Conservation (phyloP, 2,797 vertebrate genomes). For the Siniperca scherzeri region DNA sequence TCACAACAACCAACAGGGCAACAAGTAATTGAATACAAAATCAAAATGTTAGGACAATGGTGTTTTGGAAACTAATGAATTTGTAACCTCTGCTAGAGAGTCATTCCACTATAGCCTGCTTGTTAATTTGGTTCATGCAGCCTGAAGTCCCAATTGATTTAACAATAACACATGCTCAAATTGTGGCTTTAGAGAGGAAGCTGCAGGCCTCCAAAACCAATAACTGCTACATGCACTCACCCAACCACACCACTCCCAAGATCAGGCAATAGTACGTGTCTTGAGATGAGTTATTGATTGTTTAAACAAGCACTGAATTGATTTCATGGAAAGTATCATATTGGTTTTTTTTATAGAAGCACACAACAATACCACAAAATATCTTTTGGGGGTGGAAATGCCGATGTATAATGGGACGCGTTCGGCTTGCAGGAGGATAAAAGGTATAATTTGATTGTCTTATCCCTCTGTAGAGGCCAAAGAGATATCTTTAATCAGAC, state of each 20-base stretch:
- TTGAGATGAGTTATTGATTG: conserved; percentile 73
- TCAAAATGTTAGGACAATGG: neutral
- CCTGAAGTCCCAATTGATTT: conserved; percentile 71
- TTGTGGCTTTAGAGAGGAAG: conserved; percentile 64
- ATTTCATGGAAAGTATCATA: conserved; percentile 53
- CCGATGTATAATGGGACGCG: neutral
- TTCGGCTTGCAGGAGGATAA: conserved; percentile 8
- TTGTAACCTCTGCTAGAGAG: conserved; percentile 23
- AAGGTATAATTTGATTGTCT: conserved; percentile 23
- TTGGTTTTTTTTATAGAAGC: conserved; percentile 30
- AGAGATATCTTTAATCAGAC: conserved; percentile 46
- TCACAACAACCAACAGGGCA: neutral
- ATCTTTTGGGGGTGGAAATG: neutral
- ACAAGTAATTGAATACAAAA: conserved; percentile 9
- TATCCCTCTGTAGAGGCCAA: neutral
- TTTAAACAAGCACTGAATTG: conserved; percentile 47
- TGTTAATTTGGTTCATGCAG: conserved; percentile 51
- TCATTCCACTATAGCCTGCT: conserved; percentile 33
- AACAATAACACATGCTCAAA: conserved; percentile 66
- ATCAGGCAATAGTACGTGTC: conserved; percentile 46
- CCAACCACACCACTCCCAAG: conserved; percentile 25
- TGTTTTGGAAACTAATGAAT: conserved; percentile 10
- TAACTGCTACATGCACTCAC: conserved; percentile 43
- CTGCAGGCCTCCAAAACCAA: conserved; percentile 59
- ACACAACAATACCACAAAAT: neutral